Evolutionary conservation across 2,113 vertebrate species (phyloP).

Genomic region (Ceuthmochares aereus): DNA sequence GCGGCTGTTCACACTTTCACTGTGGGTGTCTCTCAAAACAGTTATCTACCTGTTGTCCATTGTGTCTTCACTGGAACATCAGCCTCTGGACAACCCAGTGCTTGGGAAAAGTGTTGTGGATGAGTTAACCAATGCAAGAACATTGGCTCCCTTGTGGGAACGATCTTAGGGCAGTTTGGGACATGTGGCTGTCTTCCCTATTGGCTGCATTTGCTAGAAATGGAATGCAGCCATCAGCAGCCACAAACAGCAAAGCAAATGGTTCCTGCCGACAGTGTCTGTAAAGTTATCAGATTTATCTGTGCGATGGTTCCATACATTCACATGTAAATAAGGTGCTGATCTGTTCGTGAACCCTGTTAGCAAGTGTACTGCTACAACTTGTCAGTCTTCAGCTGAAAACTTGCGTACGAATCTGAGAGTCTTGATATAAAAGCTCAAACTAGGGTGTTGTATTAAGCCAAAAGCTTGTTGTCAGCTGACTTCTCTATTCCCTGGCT

Average conservation of each 20-base stretch:
- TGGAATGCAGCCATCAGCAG: constrained; percentile 75
- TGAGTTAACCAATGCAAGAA: rapidly evolving
- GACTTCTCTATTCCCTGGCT: neutral
- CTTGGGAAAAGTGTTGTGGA: neutral
- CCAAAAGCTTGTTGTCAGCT: neutral
- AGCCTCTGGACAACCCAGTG: neutral
- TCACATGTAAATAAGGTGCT: rapidly evolving
- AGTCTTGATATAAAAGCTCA: neutral
- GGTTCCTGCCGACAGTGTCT: constrained; percentile 96
- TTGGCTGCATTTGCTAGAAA: constrained; percentile 76
- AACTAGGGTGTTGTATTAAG: rapidly evolving
- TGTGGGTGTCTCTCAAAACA: neutral
- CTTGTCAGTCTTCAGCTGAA: neutral
- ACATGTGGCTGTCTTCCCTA: constrained; percentile 68
- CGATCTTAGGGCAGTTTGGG: neutral
- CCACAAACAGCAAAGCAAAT: constrained; percentile 84
- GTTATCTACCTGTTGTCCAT: rapidly evolving
- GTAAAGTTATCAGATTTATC: constrained; percentile 82
- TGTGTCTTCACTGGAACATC: rapidly evolving
- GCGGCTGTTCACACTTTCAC: neutral
- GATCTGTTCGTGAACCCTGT: rapidly evolving
- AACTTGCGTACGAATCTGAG: too few relatives aligned
- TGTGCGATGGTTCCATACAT: constrained; percentile 97
- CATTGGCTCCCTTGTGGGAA: neutral
- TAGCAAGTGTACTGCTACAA: neutral